Evolutionary conservation across 2,113 vertebrate species (phyloP), one percentile per base, ranked within the genome.

Genomic region (Gambusia affinis): DNA sequence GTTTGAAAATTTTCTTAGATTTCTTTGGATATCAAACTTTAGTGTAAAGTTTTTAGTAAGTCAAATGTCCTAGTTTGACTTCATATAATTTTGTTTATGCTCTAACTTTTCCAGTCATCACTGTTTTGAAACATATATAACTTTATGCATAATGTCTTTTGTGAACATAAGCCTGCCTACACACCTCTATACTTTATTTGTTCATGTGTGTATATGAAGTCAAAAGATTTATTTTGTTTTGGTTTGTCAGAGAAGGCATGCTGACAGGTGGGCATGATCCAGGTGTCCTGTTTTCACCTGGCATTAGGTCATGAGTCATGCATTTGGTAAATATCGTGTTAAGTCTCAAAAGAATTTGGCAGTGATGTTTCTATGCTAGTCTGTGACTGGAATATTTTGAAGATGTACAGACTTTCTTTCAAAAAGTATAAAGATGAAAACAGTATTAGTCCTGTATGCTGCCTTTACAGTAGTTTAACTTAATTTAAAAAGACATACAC

Each of bases 51-150:
- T 4, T 61, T 2, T 30, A 60, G 39, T 37, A 29, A 33, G 65
- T 67, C 70, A 57, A 17, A 65, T 66, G 63, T 39, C 47, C 82
- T 60, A 76, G 87, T 84, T 81, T 78, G 62, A 73, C 37, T 11
- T 27, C 15, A 73, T 28, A 44, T 75, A 35, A 81, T 86, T 81
- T 37, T 64, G 51, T 47, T 73, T 76, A 66, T 83, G 76, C 29
- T 4, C 63, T 67, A 47, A 79, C 84, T 78, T 87, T 74, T 85
- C 57, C 12, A 79, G 85, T 86, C 60, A 84, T 80, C 71, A 70
- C 15, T 8, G n/a, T 61, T 10, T 61, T 8, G 12, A 29, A 47
- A 73, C 75, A 37, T 72, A 31, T 14, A 37, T 3, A 37, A 44
- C 17, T 17, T 47, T 51, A 44, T 27, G 51, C 2, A n/a, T 27